Evolutionary conservation across 2,888 invertebrate species (phyloP).

Genomic region (Onthophagus sagittarius): DNA sequence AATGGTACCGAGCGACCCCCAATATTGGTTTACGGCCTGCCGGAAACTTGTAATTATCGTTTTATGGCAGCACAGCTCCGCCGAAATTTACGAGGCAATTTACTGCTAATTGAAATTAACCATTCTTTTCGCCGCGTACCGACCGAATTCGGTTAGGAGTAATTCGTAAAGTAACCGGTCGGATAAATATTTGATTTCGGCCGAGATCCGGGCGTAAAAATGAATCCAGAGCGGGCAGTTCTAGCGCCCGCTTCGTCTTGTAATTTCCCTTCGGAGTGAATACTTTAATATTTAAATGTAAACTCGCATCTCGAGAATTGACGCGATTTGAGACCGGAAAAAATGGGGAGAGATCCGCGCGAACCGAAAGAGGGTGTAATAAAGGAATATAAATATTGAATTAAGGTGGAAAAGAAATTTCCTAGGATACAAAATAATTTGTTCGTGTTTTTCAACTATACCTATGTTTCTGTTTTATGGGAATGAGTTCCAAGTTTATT

Average conservation of each 20-base stretch:
- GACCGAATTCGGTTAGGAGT: background rate
- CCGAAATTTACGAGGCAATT: constrained; percentile 19
- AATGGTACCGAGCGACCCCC: constrained; percentile 19
- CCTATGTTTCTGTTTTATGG: no score
- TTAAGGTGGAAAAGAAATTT: constrained; percentile 24
- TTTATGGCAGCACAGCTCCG: constrained; percentile 14
- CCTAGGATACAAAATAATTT: background rate
- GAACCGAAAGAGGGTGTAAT: constrained; percentile 25
- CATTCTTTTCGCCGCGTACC: constrained; percentile 14
- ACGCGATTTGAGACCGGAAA: constrained; percentile 25
- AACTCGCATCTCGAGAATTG: constrained; percentile 32
- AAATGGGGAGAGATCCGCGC: constrained; percentile 18
- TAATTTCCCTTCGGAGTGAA: constrained; percentile 36
- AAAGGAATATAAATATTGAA: constrained; percentile 32
- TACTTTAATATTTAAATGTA: constrained; percentile 36
- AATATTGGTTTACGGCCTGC: constrained; percentile 17
- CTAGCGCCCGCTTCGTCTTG: constrained; percentile 20
- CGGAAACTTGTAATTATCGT: constrained; percentile 23
- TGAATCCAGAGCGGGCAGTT: background rate
- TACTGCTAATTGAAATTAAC: constrained; percentile 26
- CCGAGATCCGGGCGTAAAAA: background rate
- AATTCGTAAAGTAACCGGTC: background rate
- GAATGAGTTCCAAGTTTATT: no score
- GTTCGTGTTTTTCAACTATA: no score
- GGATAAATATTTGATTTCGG: background rate